These are phyloP conservation scores for Clusia tigrina DNA, from an alignment of 2,888 invertebrate genomes.

Conservation along the genomic window DNA sequence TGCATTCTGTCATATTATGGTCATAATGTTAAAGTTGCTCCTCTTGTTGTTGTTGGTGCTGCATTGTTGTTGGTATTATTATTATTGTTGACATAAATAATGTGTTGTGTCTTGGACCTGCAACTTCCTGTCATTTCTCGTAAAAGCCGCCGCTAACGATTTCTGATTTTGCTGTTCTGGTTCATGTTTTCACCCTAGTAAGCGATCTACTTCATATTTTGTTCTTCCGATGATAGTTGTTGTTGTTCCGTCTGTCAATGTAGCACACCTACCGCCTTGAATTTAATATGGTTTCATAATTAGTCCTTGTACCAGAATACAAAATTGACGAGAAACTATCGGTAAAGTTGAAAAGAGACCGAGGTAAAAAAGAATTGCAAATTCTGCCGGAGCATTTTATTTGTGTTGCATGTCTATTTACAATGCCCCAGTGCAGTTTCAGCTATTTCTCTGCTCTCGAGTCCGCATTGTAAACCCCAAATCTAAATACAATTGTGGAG, in stretches of 20 bases:
- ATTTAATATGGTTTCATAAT: not conserved
- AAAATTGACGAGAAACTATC: not conserved
- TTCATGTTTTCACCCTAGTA: not conserved
- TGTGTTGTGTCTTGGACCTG: not conserved
- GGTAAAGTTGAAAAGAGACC: too few species aligned
- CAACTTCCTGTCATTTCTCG: constrained; percentile 3
- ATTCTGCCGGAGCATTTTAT: too few species aligned
- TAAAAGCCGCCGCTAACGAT: constrained; percentile 1
- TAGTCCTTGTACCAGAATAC: not conserved
- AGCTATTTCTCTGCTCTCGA: too few species aligned
- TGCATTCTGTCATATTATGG: not conserved
- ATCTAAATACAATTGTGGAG: too few species aligned
- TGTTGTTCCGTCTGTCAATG: not conserved
- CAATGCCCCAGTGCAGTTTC: too few species aligned
- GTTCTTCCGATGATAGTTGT: too few species aligned
- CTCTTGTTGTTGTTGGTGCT: not conserved
- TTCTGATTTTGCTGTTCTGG: not conserved
- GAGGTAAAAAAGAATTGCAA: too few species aligned
- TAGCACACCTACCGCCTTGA: not conserved
- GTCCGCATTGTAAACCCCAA: too few species aligned
- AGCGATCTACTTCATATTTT: not conserved
- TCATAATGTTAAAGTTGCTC: not conserved
- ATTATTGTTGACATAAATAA: not conserved
- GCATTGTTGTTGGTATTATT: not conserved
- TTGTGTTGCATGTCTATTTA: too few species aligned